Percentiles rank a stretch among this genome's conserved stretches.
Conservation (phyloP, 2,888 invertebrate species). For the Hirtodrosophila confusa region DNA sequence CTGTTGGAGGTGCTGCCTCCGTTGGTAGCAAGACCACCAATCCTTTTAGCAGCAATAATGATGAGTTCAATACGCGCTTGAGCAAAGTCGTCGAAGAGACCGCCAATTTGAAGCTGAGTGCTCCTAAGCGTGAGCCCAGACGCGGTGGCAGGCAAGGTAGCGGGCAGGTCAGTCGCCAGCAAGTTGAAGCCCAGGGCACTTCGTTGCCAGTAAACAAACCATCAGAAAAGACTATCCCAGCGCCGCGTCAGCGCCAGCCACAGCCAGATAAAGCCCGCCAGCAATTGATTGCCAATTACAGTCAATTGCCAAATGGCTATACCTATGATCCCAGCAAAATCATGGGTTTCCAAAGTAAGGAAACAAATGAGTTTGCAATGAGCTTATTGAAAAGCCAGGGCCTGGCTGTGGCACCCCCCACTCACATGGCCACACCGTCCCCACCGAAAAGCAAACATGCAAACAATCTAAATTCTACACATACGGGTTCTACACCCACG, state of each 20-base stretch:
- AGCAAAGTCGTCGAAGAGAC: slow-evolving; percentile 62
- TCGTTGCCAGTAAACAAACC: slow-evolving; percentile 10
- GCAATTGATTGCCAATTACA: slow-evolving; percentile 56
- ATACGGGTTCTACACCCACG: slow-evolving; percentile 7
- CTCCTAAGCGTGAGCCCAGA: slow-evolving; percentile 53
- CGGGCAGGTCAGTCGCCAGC: slow-evolving; percentile 29
- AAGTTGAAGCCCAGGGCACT: slow-evolving; percentile 12
- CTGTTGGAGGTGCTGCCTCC: background rate
- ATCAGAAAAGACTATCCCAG: slow-evolving; percentile 5
- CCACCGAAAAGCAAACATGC: slow-evolving; percentile 19
- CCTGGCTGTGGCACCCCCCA: slow-evolving; percentile 53
- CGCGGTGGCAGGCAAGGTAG: slow-evolving; percentile 39
- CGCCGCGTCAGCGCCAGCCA: slow-evolving; percentile 36
- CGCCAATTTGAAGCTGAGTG: slow-evolving; percentile 77
- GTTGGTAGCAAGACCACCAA: slow-evolving; percentile 32
- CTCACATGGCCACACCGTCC: slow-evolving; percentile 30
- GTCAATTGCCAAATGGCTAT: slow-evolving; percentile 79
- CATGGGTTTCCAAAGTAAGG: slow-evolving; percentile 84
- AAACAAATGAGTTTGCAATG: slow-evolving; percentile 84
- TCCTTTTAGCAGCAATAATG: slow-evolving; percentile 20
- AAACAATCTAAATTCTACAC: slow-evolving; percentile 14
- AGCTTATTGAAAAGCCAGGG: slow-evolving; percentile 83
- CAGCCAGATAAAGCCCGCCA: slow-evolving; percentile 62
- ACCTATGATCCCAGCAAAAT: slow-evolving; percentile 84
- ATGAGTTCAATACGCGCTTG: slow-evolving; percentile 50